Evolutionary conservation across 2,888 invertebrate genomes (phyloP).

Genomic region (Pegoplata infirma): DNA sequence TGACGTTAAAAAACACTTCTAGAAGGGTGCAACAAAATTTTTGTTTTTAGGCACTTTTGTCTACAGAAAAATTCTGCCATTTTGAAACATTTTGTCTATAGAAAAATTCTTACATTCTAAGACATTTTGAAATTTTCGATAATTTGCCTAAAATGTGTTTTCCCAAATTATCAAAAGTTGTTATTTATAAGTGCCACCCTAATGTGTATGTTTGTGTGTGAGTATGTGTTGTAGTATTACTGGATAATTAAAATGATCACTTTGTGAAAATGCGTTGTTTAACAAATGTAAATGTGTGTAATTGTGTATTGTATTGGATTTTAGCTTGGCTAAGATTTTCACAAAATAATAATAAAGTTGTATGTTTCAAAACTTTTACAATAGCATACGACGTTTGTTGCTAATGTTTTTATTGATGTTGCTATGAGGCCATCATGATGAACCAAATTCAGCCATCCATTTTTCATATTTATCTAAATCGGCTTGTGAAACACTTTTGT

Average conservation of each 20-base stretch:
- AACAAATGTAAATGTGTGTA: constrained; percentile 11
- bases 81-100: too few relatives aligned
- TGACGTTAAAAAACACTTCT: too few relatives aligned
- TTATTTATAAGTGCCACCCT: neutral
- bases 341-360: constrained; percentile 36
- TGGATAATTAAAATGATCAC: constrained; percentile 37
- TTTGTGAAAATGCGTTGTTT: constrained; percentile 46
- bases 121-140: too few relatives aligned
- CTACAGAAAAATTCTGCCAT: too few relatives aligned
- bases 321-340: constrained; percentile 59
- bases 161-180: too few relatives aligned
- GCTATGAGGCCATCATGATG: constrained; percentile 75
- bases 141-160: too few relatives aligned
- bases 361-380: constrained; percentile 24
- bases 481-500: constrained; percentile 95
- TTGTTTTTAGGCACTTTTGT: too few relatives aligned
- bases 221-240: neutral
- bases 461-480: constrained; percentile 97
- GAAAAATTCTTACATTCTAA: too few relatives aligned
- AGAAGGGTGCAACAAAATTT: too few relatives aligned
- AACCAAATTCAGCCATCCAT: constrained; percentile 98
- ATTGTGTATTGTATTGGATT: constrained; percentile 8
- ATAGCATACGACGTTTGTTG: constrained; percentile 53
- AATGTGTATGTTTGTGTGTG: neutral
- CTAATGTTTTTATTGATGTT: constrained; percentile 11